Base-by-base conservation (phyloP, 2,888 invertebrate genomes). In the Hanleya hanleyi region DNA sequence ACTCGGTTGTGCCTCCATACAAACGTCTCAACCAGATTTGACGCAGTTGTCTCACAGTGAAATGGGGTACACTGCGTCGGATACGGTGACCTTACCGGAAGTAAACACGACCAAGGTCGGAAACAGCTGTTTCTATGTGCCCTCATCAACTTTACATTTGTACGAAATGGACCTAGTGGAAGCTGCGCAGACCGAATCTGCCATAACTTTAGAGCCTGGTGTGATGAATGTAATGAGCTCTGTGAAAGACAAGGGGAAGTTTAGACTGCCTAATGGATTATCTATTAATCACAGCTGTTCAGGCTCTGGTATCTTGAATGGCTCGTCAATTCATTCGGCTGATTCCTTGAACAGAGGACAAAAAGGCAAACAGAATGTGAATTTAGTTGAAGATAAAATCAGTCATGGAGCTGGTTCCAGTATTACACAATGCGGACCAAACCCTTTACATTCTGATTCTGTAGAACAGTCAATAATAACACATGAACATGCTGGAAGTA, bases 81-180 rank as follows among this genome's bases (percentile, higher is more conserved):
- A 80, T 12, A 81, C 79, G 18, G 74, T 80, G 50, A 81, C 80
- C 22, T 61, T 76, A n/a, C 79, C 81, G 35, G 83, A 83, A 47
- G n/a, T n/a, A n/a, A n/a, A n/a, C n/a, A n/a, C n/a, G n/a, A 37
- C 36, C 18, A 64, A n/a, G 36, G 35, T 64, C 5, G 64, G 64
- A 37, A 64, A 64, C n/a, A 64, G 64, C 36, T 37, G 64, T 15
- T 64, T 64, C 38, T 64, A 64, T 35, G 64, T 64, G 64, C 64
- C 64, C 22, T 57, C 57, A 22, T 22, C 32, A 57, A 22, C 29
- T 22, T n/a, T n/a, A n/a, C n/a, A n/a, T n/a, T n/a, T n/a, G n/a
- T n/a, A n/a, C n/a, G n/a, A n/a, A n/a, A n/a, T n/a, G n/a, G n/a
- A n/a, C n/a, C n/a, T n/a, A n/a, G n/a, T n/a, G n/a, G n/a, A n/a